Evolutionary conservation across 2,888 invertebrate species (phyloP).

Genomic region (Adelognathus sp.): DNA sequence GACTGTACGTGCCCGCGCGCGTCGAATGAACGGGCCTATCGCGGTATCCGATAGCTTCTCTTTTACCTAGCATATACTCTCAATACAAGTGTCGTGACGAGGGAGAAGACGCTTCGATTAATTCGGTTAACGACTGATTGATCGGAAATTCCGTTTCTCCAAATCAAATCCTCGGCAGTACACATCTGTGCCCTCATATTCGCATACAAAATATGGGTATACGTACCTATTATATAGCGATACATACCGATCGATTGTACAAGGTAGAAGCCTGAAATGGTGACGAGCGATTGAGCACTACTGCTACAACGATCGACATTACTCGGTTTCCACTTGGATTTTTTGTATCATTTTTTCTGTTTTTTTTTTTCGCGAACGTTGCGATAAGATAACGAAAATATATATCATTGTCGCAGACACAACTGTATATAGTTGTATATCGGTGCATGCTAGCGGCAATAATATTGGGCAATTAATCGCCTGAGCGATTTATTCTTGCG

Average conservation of each 20-base stretch:
- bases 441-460: not conserved
- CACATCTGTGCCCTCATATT: not conserved
- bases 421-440: not conserved
- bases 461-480: slow-evolving; percentile 35
- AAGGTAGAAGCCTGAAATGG: slow-evolving; percentile 18
- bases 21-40: not conserved
- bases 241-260: too few species aligned
- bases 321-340: not conserved
- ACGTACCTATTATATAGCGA: too few species aligned
- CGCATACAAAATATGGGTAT: too few species aligned
- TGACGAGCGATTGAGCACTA: slow-evolving; percentile 5
- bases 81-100: not conserved
- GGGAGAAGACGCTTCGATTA: slow-evolving; percentile 19
- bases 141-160: slow-evolving; percentile 5
- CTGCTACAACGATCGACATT: not conserved
- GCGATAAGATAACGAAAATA: not conserved
- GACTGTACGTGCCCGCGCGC: not conserved
- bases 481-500: slow-evolving; percentile 19
- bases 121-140: slow-evolving; percentile 30
- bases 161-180: not conserved
- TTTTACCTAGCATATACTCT: not conserved
- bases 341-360: not conserved
- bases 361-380: not conserved
- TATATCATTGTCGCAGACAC: not conserved
- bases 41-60: not conserved